Evolutionary conservation across 2,113 vertebrate genomes (phyloP).

Genomic region (Lepisosteus osseus): DNA sequence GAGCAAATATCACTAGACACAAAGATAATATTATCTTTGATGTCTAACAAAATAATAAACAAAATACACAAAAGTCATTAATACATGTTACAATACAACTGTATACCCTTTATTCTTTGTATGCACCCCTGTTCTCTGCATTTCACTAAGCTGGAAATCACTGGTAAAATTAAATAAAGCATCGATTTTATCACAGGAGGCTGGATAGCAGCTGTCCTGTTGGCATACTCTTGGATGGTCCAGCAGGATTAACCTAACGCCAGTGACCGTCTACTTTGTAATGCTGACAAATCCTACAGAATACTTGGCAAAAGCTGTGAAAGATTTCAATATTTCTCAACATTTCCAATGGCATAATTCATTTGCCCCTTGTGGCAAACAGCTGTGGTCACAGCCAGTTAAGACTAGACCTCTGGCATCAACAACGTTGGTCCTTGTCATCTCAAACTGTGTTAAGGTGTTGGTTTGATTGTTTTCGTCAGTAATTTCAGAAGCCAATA

Average conservation of each 20-base stretch:
- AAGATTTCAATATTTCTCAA: slow-evolving; percentile 24
- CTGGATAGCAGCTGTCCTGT: slow-evolving; percentile 17
- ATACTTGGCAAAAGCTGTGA: slow-evolving; percentile 4
- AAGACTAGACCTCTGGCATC: background rate
- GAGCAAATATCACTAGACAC: too few relatives aligned
- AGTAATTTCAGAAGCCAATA: slow-evolving; percentile 8
- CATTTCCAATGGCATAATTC: background rate
- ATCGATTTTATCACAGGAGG: slow-evolving; percentile 24
- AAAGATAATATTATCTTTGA: too few relatives aligned
- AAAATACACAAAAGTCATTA: too few relatives aligned
- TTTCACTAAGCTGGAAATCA: background rate
- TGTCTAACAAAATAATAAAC: too few relatives aligned
- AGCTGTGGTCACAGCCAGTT: slow-evolving; percentile 2
- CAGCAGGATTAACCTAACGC: slow-evolving; percentile 17
- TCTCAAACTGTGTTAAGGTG: background rate
- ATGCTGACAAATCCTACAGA: slow-evolving; percentile 17
- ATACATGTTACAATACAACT: too few relatives aligned
- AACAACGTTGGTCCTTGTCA: background rate
- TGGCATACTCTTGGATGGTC: slow-evolving; percentile 13
- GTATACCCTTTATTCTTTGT: too few relatives aligned
- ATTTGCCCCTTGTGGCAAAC: slow-evolving; percentile 12
- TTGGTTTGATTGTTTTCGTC: too few relatives aligned
- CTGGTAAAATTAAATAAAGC: background rate
- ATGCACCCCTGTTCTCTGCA: too few relatives aligned
- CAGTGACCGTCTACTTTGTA: slow-evolving; percentile 17